phyloP scores from a whole-genome alignment of 2,888 invertebrate species.

The Noctua fimbriata region DNA sequence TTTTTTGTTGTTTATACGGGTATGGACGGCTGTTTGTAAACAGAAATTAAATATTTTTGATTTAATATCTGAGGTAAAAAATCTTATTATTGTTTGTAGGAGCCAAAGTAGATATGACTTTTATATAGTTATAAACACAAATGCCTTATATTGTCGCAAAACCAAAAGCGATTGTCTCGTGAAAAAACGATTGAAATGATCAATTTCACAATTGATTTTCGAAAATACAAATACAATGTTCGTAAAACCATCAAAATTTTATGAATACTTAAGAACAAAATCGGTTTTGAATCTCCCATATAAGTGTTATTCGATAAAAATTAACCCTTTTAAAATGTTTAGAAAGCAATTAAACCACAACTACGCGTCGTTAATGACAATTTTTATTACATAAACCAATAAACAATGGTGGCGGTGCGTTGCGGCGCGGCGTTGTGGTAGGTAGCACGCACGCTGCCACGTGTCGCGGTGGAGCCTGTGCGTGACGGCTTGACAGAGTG shows the following conservation, averaged over 20 bases:
- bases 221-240: not conserved
- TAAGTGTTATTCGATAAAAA: not conserved
- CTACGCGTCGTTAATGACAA: constrained; percentile 54
- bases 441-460: constrained; percentile 69
- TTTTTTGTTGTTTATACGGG: constrained; percentile 37
- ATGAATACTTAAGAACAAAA: not conserved
- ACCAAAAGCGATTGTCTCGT: not conserved
- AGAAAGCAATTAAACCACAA: constrained; percentile 26
- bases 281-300: not conserved
- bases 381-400: constrained; percentile 57
- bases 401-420: constrained; percentile 57
- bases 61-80: constrained; percentile 5
- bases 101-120: not conserved
- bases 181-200: not conserved
- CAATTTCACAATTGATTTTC: not conserved
- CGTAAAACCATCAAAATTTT: not conserved
- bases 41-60: constrained; percentile 5
- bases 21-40: constrained; percentile 34
- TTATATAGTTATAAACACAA: not conserved
- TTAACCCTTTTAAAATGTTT: constrained; percentile 7
- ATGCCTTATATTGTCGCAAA: not conserved
- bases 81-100: not conserved
- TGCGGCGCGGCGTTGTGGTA: constrained; percentile 59
- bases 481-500: constrained; percentile 84
- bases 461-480: constrained; percentile 76